Base-by-base conservation (phyloP, 2,888 invertebrate genomes). In the Nebria salina region DNA sequence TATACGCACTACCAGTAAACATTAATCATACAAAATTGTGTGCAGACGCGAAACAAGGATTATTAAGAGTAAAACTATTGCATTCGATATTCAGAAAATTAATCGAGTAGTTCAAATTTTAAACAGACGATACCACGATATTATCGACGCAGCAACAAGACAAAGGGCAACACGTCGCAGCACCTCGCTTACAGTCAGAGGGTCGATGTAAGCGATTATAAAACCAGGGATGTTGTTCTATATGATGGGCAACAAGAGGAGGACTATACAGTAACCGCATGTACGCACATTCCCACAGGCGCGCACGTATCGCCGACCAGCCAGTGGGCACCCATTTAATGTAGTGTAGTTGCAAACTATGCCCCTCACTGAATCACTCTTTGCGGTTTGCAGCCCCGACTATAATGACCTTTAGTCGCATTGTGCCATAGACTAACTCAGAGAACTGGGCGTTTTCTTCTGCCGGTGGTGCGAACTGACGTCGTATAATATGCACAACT, bases 381-480 rank as follows among this genome's bases (percentile, higher is more conserved):
- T 64, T 72, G 78, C 73, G 78, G 85, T 85, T 85, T 84, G 83
- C 82, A 83, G 84, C 83, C 83, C 82, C 82, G 84, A 85, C 86
- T 84, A 85, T 86, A 86, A 86, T 85, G 85, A 85, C 84, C 85
- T 85, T 83, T 83, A 84, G 83, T 82, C 76, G 79, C 68, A 68
- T 73, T 77, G 72, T 77, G 77, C 68, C 25, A 72, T 42, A 25
- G 54, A 72, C 20, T 8, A 68, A 68, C 68, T 5, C 4, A 0
- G 11, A 8, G 26, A 11, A 5, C 25, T 11, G 34, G 70, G 70
- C 70, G 26, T 26, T 20, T 15, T 25, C 70, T 15, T 70, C 20
- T 66, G 13, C 13, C 25, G 66, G 5, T 70, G 70, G 70, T 26
- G 20, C 25, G 70, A 70, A 54, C 34, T 34, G 34, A 34, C 20